Conservation (phyloP, 2,888 invertebrate species). For the Nysson spinosus region DNA sequence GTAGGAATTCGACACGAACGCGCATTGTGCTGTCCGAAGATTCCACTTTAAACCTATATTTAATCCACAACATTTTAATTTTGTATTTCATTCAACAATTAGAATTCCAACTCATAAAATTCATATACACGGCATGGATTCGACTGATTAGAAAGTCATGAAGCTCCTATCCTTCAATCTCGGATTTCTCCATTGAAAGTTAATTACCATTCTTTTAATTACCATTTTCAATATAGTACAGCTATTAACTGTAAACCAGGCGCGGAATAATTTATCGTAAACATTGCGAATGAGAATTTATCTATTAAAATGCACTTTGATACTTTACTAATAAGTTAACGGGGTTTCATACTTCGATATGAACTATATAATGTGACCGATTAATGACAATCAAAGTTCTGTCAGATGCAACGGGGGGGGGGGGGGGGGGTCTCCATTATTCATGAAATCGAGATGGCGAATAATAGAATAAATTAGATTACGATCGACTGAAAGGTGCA, state of each 20-base stretch:
- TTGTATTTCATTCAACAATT: too few relatives aligned
- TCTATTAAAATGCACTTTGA: background rate
- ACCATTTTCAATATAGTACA: background rate
- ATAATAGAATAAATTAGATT: background rate
- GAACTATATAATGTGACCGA: too few relatives aligned
- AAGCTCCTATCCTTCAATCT: background rate
- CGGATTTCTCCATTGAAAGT: slow-evolving; percentile 6
- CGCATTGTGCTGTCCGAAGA: too few relatives aligned
- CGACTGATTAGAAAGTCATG: slow-evolving; percentile 17
- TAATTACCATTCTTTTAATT: background rate
- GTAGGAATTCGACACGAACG: too few relatives aligned
- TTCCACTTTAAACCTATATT: too few relatives aligned
- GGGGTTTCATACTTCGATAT: too few relatives aligned
- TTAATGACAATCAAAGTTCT: too few relatives aligned
- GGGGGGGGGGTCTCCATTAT: too few relatives aligned
- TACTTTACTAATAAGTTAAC: too few relatives aligned
- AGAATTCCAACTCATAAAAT: slow-evolving; percentile 41
- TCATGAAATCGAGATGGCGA: background rate
- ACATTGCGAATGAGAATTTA: background rate
- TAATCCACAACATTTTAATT: too few relatives aligned
- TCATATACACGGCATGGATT: slow-evolving; percentile 18
- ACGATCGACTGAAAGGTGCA: slow-evolving; percentile 40
- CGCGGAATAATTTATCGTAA: background rate
- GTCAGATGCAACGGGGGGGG: too few relatives aligned
- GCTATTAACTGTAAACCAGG: background rate